Evolutionary conservation across 2,797 vertebrate genomes (phyloP).

Genomic region (Tapirus indicus): DNA sequence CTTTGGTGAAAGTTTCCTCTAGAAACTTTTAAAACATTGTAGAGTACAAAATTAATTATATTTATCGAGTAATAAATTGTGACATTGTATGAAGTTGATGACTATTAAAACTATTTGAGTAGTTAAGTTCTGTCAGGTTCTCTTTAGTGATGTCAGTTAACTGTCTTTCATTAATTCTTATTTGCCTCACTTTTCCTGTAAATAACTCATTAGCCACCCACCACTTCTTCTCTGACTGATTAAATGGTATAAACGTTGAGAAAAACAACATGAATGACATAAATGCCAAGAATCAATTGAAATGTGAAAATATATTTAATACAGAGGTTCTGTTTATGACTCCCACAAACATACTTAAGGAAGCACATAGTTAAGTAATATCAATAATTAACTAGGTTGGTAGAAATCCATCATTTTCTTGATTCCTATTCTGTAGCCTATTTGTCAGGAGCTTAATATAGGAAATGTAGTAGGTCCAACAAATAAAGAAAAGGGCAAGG

Average conservation of each 20-base stretch:
- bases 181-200: constrained; percentile 72
- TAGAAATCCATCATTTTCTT: constrained; percentile 28
- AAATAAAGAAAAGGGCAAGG: background rate
- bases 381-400: constrained; percentile 49
- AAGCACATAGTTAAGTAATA: constrained; percentile 41
- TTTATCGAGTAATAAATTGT: constrained; percentile 53
- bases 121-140: constrained; percentile 71
- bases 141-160: constrained; percentile 68
- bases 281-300: constrained; percentile 73
- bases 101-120: constrained; percentile 62
- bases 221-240: constrained; percentile 65
- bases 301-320: constrained; percentile 76
- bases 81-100: constrained; percentile 29
- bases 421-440: background rate
- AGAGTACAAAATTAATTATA: constrained; percentile 42
- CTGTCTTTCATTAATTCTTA: constrained; percentile 73
- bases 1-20: constrained; percentile 49
- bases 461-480: background rate
- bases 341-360: constrained; percentile 14
- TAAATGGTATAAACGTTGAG: constrained; percentile 64
- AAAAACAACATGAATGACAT: constrained; percentile 77
- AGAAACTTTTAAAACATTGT: constrained; percentile 52
- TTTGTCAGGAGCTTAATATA: constrained; percentile 1
- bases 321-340: constrained; percentile 44
- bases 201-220: constrained; percentile 81